A percentile compares a stretch with the other conserved stretches of the same genome.
Conservation (phyloP, 2,888 invertebrate species). For the Zaprionus obscuricornis region DNA sequence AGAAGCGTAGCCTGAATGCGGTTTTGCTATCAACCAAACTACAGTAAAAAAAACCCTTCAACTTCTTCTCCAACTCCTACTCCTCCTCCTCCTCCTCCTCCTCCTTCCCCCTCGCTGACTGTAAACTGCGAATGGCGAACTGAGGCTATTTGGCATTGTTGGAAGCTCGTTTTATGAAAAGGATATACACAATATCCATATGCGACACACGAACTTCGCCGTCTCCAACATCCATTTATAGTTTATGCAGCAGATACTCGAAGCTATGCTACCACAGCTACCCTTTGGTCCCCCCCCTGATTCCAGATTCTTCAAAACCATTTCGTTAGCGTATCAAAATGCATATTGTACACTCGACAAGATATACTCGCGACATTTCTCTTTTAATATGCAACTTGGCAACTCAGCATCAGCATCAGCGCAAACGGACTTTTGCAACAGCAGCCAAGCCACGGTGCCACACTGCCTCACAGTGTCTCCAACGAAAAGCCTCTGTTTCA, state of each 20-base stretch:
- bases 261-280: neutral
- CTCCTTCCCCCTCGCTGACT: conserved; percentile 4
- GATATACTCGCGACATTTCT: conserved; percentile 60
- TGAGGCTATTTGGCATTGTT: conserved; percentile 52
- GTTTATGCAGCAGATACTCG: conserved; percentile 46
- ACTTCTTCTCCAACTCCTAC: too few species aligned
- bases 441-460: conserved; percentile 8
- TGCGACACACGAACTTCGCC: conserved; percentile 56
- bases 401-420: conserved; percentile 33
- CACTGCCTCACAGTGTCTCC: too few species aligned
- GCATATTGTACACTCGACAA: conserved; percentile 73
- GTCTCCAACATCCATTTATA: conserved; percentile 38
- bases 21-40: too few species aligned
- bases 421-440: too few species aligned
- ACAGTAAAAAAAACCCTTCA: too few species aligned
- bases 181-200: conserved; percentile 63
- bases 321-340: conserved; percentile 62
- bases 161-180: conserved; percentile 51
- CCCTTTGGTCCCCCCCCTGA: neutral
- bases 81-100: neutral
- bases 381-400: conserved; percentile 56
- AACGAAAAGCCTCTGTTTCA: too few species aligned
- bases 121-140: too few species aligned
- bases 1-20: conserved; percentile 32
- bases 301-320: conserved; percentile 15